Base-by-base conservation (phyloP, 2,888 invertebrate species). In the Linnaemya tessellans region DNA sequence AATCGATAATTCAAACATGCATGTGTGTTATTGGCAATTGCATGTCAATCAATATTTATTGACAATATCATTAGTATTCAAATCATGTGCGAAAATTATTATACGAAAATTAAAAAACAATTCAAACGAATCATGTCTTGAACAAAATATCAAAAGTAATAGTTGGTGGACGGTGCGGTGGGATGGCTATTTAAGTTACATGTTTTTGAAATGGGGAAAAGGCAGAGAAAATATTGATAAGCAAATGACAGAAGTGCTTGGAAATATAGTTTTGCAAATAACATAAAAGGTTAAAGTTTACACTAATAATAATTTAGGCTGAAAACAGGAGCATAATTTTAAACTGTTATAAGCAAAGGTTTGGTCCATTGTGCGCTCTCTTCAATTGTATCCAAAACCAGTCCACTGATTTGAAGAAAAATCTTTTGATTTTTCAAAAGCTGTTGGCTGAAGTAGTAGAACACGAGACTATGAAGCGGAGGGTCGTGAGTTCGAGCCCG, bases 41-140 rank as follows among this genome's bases (percentile, higher is more conserved):
- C 49, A 77, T 71, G 51, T 18, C 82, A 64, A 65, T 77, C 77
- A 82, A 77, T 82, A 77, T 58, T 64, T 74, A 79, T 74, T 79
- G 67, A 68, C 46, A 84, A 74, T 68, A 60, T 85, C 62, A 85
- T 82, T 82, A 79, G 51, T 79, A 85, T 82, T 82, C 85, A 74
- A 75, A 82, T 64, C 74, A 84, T 78, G 81, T 84, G 84, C 64
- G 81, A 81, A 81, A 68, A 84, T 84, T 85, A 79, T 79, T 68
- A 79, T 85, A 79, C 30, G 51, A 68, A 68, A 64, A 84, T 84
- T 74, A 64, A 67, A 70, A 46, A 46, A 25, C 49, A 70, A 81
- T 78, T 77, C 62, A 20, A 73, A 78, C 46, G 62, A 65, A 41
- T 20, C 51, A 68, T 80, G 62, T 80, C 60, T n/a, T 54, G 49